phyloP scores from a whole-genome alignment of 2,113 vertebrate species.

The Ailuropoda melanoleuca region DNA sequence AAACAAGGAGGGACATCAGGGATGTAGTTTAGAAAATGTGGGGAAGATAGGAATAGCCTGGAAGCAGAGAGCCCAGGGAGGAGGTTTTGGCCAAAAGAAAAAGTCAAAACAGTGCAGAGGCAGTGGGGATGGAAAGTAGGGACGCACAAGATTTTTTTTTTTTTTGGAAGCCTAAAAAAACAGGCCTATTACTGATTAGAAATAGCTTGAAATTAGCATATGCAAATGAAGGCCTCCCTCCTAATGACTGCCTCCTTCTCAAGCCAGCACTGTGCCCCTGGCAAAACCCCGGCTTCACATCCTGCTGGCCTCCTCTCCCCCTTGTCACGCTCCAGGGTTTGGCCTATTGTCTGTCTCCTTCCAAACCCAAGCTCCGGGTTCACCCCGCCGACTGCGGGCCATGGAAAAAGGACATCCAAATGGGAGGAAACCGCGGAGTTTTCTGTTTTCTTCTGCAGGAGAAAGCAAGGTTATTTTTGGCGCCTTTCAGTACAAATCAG shows the following conservation, averaged over 20 bases:
- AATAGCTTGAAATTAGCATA: slow-evolving; percentile 6
- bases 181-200: neutral
- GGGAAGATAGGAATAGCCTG: neutral
- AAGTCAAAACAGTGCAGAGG: neutral
- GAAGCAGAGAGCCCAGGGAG: neutral
- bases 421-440: slow-evolving; percentile 37
- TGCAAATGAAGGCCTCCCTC: neutral
- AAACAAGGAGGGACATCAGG: neutral
- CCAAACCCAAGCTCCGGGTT: neutral
- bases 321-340: neutral
- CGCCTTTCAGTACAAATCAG: slow-evolving; percentile 66
- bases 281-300: neutral
- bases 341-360: neutral
- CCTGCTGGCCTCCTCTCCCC: neutral
- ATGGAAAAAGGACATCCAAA: slow-evolving; percentile 4
- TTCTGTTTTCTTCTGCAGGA: slow-evolving; percentile 70
- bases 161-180: neutral
- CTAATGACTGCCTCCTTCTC: neutral
- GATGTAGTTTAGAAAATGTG: neutral
- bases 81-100: neutral
- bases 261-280: neutral
- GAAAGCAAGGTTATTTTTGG: slow-evolving; percentile 74
- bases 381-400: neutral
- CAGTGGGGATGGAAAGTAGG: neutral
- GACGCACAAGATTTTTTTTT: neutral